Conservation (phyloP, 2,113 vertebrate species). For the Leptobrachium ailaonicum region DNA sequence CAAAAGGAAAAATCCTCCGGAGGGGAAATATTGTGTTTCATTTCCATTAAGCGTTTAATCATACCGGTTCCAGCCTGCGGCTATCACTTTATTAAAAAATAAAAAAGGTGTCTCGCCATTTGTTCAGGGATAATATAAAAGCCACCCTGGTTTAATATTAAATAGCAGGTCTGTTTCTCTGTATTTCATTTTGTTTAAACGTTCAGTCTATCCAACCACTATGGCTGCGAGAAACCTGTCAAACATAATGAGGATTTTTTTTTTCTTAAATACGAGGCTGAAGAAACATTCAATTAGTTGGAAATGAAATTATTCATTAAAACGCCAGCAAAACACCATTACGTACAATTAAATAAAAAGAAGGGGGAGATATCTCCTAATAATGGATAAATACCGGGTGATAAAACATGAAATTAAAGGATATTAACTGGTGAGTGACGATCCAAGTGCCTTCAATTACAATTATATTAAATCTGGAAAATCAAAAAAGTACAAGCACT, state of each 20-base stretch:
- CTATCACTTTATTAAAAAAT: constrained; percentile 41
- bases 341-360: too few relatives aligned
- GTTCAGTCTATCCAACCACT: neutral
- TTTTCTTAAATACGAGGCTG: too few relatives aligned
- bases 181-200: neutral
- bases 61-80: constrained; percentile 23
- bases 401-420: too few relatives aligned
- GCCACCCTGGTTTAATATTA: neutral
- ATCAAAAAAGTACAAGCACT: too few relatives aligned
- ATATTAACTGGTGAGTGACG: too few relatives aligned
- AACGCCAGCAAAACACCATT: too few relatives aligned
- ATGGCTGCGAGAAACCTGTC: neutral
- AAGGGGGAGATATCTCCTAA: too few relatives aligned
- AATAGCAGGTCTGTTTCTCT: constrained; percentile 17
- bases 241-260: neutral
- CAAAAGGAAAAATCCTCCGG: constrained; percentile 9
- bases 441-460: too few relatives aligned
- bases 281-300: too few relatives aligned
- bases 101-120: constrained; percentile 38
- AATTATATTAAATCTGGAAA: too few relatives aligned
- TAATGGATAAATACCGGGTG: too few relatives aligned
- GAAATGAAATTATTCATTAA: too few relatives aligned
- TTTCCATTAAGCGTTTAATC: constrained; percentile 45
- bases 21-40: constrained; percentile 36
- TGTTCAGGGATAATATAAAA: constrained; percentile 21